Evolutionary conservation across 92 coral and sea anemone genomes (phyloP).

Genomic region (Blastomussa wellsi): DNA sequence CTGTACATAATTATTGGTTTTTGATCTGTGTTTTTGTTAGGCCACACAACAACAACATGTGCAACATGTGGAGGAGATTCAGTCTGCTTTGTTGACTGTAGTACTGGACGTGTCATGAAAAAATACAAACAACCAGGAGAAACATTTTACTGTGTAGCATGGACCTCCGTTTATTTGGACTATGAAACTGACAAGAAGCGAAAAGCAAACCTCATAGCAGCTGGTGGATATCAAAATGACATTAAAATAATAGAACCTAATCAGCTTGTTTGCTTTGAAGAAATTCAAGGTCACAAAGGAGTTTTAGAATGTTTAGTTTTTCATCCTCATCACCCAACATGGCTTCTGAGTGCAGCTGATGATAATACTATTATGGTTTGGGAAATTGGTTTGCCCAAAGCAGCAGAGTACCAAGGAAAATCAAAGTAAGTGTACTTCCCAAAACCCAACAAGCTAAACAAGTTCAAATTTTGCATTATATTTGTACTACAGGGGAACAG

Average conservation of each 20-base stretch:
- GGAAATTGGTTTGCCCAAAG: conserved; percentile 86
- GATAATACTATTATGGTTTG: conserved; percentile 82
- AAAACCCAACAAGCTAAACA: not conserved
- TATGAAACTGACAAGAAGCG: conserved; percentile 65
- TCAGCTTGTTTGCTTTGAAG: conserved; percentile 96
- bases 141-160: conserved; percentile 94
- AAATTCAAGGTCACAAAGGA: conserved; percentile 87
- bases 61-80: conserved; percentile 99
- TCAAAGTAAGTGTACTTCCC: conserved; percentile 70
- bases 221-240: conserved; percentile 88
- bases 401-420: conserved; percentile 67
- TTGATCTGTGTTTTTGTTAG: conserved; percentile 35
- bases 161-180: conserved; percentile 90
- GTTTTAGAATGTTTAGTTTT: conserved; percentile 82
- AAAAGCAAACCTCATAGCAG: conserved; percentile 85
- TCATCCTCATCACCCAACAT: conserved; percentile 90
- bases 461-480: too few relatives aligned
- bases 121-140: conserved; percentile 99
- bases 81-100: conserved; percentile 96
- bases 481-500: too few relatives aligned
- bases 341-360: conserved; percentile 95
- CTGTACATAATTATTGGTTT: not conserved
- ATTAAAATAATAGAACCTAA: conserved; percentile 94
- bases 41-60: conserved; percentile 85
- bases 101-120: conserved; percentile 90